Conservation (phyloP, 2,797 vertebrate genomes). For the Odontamblyopus rebecca region DNA sequence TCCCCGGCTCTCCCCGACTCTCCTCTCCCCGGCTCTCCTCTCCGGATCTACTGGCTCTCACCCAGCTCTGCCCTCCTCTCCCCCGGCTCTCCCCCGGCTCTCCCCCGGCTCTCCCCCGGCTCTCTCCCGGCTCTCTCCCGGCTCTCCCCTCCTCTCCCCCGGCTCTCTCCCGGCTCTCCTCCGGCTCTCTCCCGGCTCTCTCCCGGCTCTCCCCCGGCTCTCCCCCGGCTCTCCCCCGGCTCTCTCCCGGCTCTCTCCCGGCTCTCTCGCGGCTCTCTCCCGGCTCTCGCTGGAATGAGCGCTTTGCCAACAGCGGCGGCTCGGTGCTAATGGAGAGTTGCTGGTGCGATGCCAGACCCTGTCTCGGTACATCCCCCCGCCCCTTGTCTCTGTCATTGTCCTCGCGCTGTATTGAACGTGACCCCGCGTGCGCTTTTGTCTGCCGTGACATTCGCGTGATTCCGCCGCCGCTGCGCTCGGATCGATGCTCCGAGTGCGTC, state of each 20-base stretch:
- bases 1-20: too few relatives aligned
- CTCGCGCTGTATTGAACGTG: constrained; percentile 41
- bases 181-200: too few relatives aligned
- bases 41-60: too few relatives aligned
- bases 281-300: constrained; percentile 62
- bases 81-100: too few relatives aligned
- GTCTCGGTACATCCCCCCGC: not conserved
- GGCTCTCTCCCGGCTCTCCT: too few relatives aligned
- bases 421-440: constrained; percentile 37
- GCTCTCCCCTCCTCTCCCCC: too few relatives aligned
- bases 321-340: constrained; percentile 63
- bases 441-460: constrained; percentile 49
- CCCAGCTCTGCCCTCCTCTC: too few relatives aligned
- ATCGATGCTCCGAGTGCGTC: constrained; percentile 25
- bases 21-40: too few relatives aligned
- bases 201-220: too few relatives aligned
- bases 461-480: constrained; percentile 15
- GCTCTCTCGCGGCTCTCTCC: constrained; percentile 13
- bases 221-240: too few relatives aligned
- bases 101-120: too few relatives aligned
- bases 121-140: too few relatives aligned
- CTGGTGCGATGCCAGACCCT: constrained; percentile 59
- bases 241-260: constrained; percentile 34
- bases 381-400: constrained; percentile 51
- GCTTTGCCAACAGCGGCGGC: constrained; percentile 51